Evolutionary conservation across 2,888 invertebrate species (phyloP), one percentile per base, ranked within the genome.

Genomic region (Linnaemya vulpina): DNA sequence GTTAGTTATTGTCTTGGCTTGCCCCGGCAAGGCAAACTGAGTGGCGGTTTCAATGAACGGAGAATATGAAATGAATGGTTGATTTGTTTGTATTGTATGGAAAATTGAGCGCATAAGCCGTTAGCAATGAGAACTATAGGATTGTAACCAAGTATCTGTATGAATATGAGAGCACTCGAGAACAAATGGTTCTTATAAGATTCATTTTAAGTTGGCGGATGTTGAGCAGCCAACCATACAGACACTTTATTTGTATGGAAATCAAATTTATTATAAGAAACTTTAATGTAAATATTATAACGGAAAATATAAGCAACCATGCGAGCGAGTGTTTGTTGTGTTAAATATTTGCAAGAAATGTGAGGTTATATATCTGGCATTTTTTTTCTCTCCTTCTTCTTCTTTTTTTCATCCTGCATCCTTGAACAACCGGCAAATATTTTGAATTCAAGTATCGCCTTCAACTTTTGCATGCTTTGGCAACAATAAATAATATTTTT

Each of bases 191-290:
- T 63, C 43, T n/a, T 60, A 60, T 74, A 78, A 78, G 78, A 84
- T 77, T 78, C 63, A 46, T 60, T 85, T 76, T 70, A 82, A 78
- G 82, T 85, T 85, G 85, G 85, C 85, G 85, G 85, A 85, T 78
- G 85, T 82, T 85, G 74, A 85, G 85, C 85, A 85, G 85, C 85
- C 85, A 82, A 75, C 71, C 76, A 76, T 70, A 76, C 65, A 85
- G 78, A 85, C 78, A 82, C 70, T 85, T 85, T 85, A 85, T 85
- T 85, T 85, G 71, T 85, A 78, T 75, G 81, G 63, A 85, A 85
- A 85, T 85, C 85, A 82, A 85, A 85, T 85, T 82, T 85, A 85
- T 85, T 82, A 85, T 82, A 85, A 78, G 81, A 78, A 71, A 78
- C 62, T 77, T 53, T 74, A 81, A 82, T 82, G 82, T 71, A 76